Conservation (phyloP, 2,113 vertebrate species). For the Candoia aspera region DNA sequence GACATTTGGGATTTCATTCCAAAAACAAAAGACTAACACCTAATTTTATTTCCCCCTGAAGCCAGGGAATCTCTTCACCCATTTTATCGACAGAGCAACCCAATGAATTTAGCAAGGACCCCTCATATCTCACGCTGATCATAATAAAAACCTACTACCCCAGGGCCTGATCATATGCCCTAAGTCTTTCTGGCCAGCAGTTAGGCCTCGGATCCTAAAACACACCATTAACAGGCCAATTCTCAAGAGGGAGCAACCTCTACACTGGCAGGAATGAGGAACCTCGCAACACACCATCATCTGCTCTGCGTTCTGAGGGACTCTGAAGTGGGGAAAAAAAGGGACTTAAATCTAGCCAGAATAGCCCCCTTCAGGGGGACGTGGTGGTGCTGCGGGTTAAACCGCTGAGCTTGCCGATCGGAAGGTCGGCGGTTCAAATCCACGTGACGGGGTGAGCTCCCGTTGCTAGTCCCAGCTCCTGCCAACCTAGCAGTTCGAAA, state of each 20-base stretch:
- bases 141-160: not conserved
- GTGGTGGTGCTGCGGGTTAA: no score
- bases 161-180: not conserved
- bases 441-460: no score
- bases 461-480: no score
- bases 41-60: not conserved
- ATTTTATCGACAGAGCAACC: not conserved
- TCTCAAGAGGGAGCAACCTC: not conserved
- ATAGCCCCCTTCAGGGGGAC: no score
- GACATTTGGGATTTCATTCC: not conserved
- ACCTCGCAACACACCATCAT: not conserved
- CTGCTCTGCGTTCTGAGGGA: not conserved
- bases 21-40: not conserved
- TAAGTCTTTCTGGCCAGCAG: not conserved
- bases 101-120: not conserved
- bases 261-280: no score
- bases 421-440: no score
- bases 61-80: not conserved
- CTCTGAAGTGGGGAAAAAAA: not conserved
- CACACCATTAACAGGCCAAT: not conserved
- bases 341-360: not conserved
- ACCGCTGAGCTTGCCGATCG: no score
- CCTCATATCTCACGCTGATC: not conserved
- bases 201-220: not conserved
- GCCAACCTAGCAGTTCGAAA: no score